Conservation (phyloP, 2,888 invertebrate species). For the Gasteruption jaculator region DNA sequence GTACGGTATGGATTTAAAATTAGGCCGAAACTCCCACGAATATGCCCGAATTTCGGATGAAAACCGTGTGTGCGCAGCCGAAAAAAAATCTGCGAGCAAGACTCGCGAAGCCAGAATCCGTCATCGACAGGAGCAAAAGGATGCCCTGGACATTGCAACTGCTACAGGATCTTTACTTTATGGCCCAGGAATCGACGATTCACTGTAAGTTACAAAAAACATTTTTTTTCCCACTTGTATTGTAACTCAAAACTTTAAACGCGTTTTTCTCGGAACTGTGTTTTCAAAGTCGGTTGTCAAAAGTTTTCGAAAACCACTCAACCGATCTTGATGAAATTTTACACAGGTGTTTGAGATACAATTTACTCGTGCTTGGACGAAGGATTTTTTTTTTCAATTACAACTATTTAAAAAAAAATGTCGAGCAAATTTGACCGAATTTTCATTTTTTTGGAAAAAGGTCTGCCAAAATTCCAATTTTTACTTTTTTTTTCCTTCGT, state of each 20-base stretch:
- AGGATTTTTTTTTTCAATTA: conserved; percentile 6
- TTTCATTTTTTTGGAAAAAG: too few relatives aligned
- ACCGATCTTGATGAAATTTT: conserved; percentile 7
- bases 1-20: conserved; percentile 6
- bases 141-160: conserved; percentile 24
- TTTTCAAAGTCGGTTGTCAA: conserved; percentile 6
- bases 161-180: conserved; percentile 25
- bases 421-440: background rate
- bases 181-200: conserved; percentile 26
- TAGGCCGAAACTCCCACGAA: conserved; percentile 7
- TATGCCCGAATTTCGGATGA: conserved; percentile 3
- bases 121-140: conserved; percentile 26
- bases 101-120: conserved; percentile 23
- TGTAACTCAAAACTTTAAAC: conserved; percentile 8
- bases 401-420: conserved; percentile 3
- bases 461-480: conserved; percentile 10
- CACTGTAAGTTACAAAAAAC: conserved; percentile 17
- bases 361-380: too few relatives aligned
- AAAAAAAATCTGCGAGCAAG: conserved; percentile 12
- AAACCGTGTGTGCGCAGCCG: conserved; percentile 10
- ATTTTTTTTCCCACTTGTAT: conserved; percentile 3
- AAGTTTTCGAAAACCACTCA: conserved; percentile 1
- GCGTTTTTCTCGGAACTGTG: conserved; percentile 4
- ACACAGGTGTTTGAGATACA: background rate
- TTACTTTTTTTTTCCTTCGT: conserved; percentile 1